Evolutionary conservation across 2,113 vertebrate species (phyloP).

Genomic region (Hydrolagus affinis): DNA sequence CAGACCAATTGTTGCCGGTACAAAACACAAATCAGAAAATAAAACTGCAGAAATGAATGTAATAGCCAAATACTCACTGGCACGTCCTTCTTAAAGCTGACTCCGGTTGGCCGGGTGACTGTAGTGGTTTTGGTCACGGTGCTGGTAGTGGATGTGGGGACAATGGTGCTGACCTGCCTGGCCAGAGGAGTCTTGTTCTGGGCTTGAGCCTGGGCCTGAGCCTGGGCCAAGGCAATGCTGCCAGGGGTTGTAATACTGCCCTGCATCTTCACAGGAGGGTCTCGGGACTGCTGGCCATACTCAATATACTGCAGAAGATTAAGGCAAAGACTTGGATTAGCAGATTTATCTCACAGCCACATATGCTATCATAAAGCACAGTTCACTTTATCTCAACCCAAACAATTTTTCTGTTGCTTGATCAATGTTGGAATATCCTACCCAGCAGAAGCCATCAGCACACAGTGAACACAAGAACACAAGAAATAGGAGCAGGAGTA

Average conservation of each 20-base stretch:
- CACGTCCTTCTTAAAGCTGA: constrained; percentile 96
- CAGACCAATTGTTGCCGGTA: too few species aligned
- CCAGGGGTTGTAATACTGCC: constrained; percentile 95
- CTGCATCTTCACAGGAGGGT: constrained; percentile 98
- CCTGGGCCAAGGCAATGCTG: constrained; percentile 80
- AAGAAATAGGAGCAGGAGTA: too few species aligned
- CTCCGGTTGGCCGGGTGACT: constrained; percentile 81
- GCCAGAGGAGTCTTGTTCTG: constrained; percentile 79
- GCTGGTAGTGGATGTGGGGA: constrained; percentile 86
- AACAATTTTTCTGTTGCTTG: too few species aligned
- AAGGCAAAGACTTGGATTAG: constrained; percentile 22
- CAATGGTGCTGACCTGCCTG: constrained; percentile 84
- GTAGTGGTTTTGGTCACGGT: constrained; percentile 90
- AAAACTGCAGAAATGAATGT: too few species aligned
- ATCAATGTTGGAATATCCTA: too few species aligned
- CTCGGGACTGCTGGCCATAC: constrained; percentile 96
- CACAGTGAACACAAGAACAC: too few species aligned
- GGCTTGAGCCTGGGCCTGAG: constrained; percentile 73
- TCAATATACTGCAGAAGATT: constrained; percentile 77
- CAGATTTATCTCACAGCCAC: too few species aligned
- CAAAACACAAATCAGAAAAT: too few species aligned
- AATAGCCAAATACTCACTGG: constrained; percentile 65
- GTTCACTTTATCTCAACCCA: too few species aligned
- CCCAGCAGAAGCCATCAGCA: too few species aligned
- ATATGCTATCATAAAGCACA: accelerated